Base-by-base conservation (phyloP, 2,888 invertebrate genomes). In the Conus canariensis region DNA sequence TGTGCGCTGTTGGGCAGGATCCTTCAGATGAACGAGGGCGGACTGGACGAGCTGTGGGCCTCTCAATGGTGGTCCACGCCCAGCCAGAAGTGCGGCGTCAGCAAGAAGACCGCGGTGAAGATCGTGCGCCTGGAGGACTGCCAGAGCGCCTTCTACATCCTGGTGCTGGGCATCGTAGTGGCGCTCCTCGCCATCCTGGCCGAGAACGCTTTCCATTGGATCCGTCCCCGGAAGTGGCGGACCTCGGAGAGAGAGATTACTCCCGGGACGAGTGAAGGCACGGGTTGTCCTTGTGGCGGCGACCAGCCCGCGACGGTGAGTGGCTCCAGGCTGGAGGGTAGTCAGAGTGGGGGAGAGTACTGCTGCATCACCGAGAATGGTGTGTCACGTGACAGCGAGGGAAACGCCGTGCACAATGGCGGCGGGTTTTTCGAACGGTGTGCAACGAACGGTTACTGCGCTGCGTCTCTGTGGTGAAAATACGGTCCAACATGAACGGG, bases 11-110 rank as follows among this genome's bases (percentile, higher is more conserved):
- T 45, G 45, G 2, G 14, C 83, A 86, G 86, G 86, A 86, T 77
- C 45, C n/a, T 87, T 7, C 56, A 74, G 58, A 87, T 87, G 87
- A 87, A 87, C 87, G 87, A 87, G 30, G 87, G 87, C 25, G 87
- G 87, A 4, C 87, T 87, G 56, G 74, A 87, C 87, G 45, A 64
- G 10, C 74, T 87, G n/a, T 87, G 87, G 87, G 56, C 87, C n/a
- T 74, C 74, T 12, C 70, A 74, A 9, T 87, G 87, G 45, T 77
- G 70, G 87, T 10, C 22, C 14, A 56, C 30, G 19, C n/a, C 70
- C 3, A 74, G 22, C 3, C 14, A 56, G 25, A 16, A 77, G n/a
- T 70, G 74, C 16, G 74, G 70, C 6, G 59, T 22, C 10, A 58
- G 14, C 58, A 74, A 74, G n/a, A 70, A 30, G 25, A 87, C 87